These are phyloP conservation scores for Plectus sambesii DNA, from an alignment of 1,140 invertebrate genomes.

Conservation along the genomic window DNA sequence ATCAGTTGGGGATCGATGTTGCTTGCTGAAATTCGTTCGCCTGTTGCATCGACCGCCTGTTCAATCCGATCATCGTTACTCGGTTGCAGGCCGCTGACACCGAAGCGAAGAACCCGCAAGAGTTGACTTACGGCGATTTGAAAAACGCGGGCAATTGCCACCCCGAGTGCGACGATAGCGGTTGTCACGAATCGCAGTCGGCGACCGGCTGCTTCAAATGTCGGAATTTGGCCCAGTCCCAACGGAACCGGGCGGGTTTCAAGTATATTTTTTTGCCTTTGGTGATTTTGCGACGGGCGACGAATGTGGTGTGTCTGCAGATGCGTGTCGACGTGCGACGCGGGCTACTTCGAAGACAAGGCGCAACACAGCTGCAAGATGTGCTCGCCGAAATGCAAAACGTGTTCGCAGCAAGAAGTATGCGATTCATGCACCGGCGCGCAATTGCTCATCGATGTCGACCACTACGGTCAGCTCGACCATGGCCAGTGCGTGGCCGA, in stretches of 20 bases:
- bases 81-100: no score
- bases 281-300: not conserved
- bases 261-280: constrained; percentile 22
- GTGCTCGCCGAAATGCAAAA: constrained; percentile 34
- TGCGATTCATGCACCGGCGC: constrained; percentile 41
- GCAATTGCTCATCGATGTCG: constrained; percentile 35
- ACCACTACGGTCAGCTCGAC: constrained; percentile 34
- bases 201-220: constrained; percentile 29
- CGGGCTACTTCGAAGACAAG: constrained; percentile 38
- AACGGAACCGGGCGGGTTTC: constrained; percentile 42
- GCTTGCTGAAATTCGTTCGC: no score
- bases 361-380: constrained; percentile 35
- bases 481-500: constrained; percentile 41
- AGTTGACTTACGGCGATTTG: constrained; percentile 32
- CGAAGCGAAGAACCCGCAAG: constrained; percentile 19
- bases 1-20: no score
- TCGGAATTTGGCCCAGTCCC: constrained; percentile 37
- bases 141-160: constrained; percentile 39
- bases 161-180: constrained; percentile 34
- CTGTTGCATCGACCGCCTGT: no score
- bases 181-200: constrained; percentile 26
- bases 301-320: not conserved
- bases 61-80: no score
- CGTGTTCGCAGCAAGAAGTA: constrained; percentile 32
- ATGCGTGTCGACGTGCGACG: constrained; percentile 36